These are phyloP conservation scores for Archips crataeganus DNA, from an alignment of 2,888 invertebrate species.

Conservation along the genomic window DNA sequence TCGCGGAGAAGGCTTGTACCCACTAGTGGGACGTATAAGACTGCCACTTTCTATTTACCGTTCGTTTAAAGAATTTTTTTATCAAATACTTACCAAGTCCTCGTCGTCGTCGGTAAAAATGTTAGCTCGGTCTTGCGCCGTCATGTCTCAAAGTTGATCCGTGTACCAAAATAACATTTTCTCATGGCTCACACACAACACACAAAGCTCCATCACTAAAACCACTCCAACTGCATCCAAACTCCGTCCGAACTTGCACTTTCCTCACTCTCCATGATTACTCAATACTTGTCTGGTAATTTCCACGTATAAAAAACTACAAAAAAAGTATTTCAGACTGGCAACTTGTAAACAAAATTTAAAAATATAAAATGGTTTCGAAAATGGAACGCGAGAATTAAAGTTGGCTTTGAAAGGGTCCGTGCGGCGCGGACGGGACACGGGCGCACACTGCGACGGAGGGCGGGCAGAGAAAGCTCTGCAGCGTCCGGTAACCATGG, in stretches of 20 bases:
- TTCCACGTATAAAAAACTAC: conserved; percentile 5
- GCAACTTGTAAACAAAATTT: conserved; percentile 4
- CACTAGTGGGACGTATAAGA: not conserved
- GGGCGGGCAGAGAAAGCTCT: conserved; percentile 75
- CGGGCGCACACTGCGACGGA: conserved; percentile 76
- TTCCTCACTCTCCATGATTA: conserved; percentile 27
- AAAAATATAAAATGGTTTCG: conserved; percentile 40
- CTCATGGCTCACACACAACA: conserved; percentile 76
- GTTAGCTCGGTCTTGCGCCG: conserved; percentile 75
- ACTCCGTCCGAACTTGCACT: conserved; percentile 46
- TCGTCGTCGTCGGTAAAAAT: conserved; percentile 80
- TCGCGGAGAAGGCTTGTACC: not conserved
- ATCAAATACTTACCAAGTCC: conserved; percentile 70
- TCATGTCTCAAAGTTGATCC: conserved; percentile 70
- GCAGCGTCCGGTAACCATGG: conserved; percentile 81
- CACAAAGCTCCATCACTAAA: conserved; percentile 63
- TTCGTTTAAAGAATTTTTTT: not conserved
- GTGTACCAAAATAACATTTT: conserved; percentile 56
- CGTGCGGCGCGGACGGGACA: conserved; percentile 58
- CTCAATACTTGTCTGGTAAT: not conserved
- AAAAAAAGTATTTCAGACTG: not conserved
- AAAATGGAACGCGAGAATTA: conserved; percentile 39
- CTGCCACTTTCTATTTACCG: not conserved
- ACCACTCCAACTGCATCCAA: conserved; percentile 81
- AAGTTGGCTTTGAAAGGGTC: conserved; percentile 45